Evolutionary conservation across 2,113 vertebrate species (phyloP).

Genomic region (Odocoileus hemionus): DNA sequence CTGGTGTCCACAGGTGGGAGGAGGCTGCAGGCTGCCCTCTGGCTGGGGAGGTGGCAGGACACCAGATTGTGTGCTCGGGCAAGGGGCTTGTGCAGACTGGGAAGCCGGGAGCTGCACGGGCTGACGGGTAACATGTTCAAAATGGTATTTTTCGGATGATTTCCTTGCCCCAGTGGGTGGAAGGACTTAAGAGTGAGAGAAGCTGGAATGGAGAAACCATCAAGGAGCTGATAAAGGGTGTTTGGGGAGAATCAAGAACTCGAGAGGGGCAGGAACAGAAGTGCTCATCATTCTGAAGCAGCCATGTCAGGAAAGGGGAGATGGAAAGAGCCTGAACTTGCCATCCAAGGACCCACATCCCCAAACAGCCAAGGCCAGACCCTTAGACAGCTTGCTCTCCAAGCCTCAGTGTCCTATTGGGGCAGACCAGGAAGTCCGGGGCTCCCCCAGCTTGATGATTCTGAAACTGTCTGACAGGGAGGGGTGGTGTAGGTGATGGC

Average conservation of each 20-base stretch:
- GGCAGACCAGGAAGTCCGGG: not conserved
- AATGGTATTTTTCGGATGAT: not conserved
- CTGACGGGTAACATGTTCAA: not conserved
- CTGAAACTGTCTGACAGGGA: not conserved
- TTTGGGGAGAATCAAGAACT: not conserved
- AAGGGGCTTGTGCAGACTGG: not conserved
- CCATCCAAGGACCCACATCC: not conserved
- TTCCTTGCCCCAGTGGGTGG: not conserved
- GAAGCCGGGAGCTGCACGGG: not conserved
- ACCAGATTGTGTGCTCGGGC: not conserved
- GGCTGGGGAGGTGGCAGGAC: not conserved
- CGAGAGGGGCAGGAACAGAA: not conserved
- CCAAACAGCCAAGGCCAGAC: not conserved
- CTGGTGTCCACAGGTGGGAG: accelerated
- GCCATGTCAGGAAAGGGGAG: not conserved
- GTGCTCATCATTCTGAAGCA: not conserved
- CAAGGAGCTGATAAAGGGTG: not conserved
- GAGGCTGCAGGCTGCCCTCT: not conserved
- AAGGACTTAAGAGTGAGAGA: not conserved
- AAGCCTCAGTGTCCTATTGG: accelerated
- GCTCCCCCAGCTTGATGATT: not conserved
- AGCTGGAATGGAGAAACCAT: not conserved
- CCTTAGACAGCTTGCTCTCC: not conserved
- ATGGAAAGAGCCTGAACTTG: not conserved
- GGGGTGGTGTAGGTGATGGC: not conserved